These are phyloP conservation scores for Lerema accius DNA, from an alignment of 1,140 invertebrate species.

Conservation along the genomic window DNA sequence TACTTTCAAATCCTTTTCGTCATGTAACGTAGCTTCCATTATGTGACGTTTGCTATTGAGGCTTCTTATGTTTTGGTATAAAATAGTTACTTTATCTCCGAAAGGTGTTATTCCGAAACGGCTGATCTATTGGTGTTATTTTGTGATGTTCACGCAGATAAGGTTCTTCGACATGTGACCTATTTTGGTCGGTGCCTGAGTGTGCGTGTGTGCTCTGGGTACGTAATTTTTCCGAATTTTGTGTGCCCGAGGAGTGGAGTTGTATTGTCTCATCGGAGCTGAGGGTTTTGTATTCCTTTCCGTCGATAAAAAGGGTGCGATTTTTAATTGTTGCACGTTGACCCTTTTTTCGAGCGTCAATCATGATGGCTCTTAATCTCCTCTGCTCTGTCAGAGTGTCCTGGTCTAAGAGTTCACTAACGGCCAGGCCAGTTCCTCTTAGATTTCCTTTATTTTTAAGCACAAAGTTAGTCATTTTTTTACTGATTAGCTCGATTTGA, in stretches of 20 bases:
- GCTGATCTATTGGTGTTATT: background rate
- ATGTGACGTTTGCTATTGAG: slow-evolving; percentile 2
- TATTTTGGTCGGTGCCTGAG: background rate
- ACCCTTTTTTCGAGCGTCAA: slow-evolving; percentile 4
- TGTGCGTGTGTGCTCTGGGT: too few relatives aligned
- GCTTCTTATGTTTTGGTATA: slow-evolving; percentile 15
- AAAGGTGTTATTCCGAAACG: slow-evolving; percentile 6
- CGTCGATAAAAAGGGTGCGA: background rate
- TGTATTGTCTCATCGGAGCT: too few relatives aligned
- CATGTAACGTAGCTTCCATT: background rate
- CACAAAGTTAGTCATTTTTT: background rate
- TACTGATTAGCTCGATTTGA: slow-evolving; percentile 5
- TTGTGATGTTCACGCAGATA: background rate
- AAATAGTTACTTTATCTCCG: background rate
- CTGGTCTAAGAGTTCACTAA: slow-evolving; percentile 1
- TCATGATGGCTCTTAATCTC: slow-evolving; percentile 6
- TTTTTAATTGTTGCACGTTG: slow-evolving; percentile 8
- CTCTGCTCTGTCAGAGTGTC: background rate
- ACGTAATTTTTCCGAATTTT: too few relatives aligned
- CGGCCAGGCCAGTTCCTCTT: background rate
- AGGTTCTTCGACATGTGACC: too few relatives aligned
- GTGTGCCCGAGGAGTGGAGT: too few relatives aligned
- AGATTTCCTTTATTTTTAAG: slow-evolving; percentile 3
- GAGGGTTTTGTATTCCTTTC: too few relatives aligned
- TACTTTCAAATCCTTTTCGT: background rate